These are phyloP conservation scores for Agrochola circellaris DNA, from an alignment of 2,888 invertebrate genomes.

Conservation along the genomic window DNA sequence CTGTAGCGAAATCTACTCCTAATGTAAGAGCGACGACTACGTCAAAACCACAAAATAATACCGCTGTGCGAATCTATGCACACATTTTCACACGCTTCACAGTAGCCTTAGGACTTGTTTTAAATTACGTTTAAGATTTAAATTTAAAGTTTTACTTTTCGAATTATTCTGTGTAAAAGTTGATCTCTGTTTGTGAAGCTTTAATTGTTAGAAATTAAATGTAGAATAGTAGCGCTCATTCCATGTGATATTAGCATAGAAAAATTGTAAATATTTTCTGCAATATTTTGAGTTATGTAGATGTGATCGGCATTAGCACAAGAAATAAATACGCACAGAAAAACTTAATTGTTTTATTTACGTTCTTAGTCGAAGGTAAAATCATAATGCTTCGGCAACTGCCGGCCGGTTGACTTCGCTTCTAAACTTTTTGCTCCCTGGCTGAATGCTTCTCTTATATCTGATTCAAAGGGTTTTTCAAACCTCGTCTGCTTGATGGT, in stretches of 20 bases:
- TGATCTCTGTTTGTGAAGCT: conserved; percentile 68
- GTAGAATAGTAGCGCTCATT: conserved; percentile 70
- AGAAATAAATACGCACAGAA: conserved; percentile 70
- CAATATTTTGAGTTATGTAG: conserved; percentile 59
- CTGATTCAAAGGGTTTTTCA: conserved; percentile 83
- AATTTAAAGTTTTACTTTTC: conserved; percentile 34
- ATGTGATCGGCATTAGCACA: conserved; percentile 68
- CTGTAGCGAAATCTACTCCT: conserved; percentile 70
- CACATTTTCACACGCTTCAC: conserved; percentile 47
- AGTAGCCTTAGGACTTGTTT: conserved; percentile 51
- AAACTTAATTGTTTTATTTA: conserved; percentile 56
- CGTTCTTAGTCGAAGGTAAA: conserved; percentile 82
- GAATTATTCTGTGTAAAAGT: conserved; percentile 58
- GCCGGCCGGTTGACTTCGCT: conserved; percentile 77
- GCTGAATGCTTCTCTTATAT: conserved; percentile 85
- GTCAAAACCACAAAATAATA: conserved; percentile 63
- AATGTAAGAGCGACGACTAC: conserved; percentile 9
- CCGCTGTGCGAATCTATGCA: conserved; percentile 49
- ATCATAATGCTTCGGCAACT: conserved; percentile 83
- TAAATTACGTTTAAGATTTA: conserved; percentile 47
- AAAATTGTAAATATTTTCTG: conserved; percentile 66
- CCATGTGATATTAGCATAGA: conserved; percentile 80
- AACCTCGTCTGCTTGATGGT: conserved; percentile 77
- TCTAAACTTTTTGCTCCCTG: conserved; percentile 87
- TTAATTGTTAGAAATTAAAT: conserved; percentile 67